These are phyloP conservation scores for Eudyptes chrysolophus DNA, from an alignment of 2,113 vertebrate genomes.

Conservation along the genomic window DNA sequence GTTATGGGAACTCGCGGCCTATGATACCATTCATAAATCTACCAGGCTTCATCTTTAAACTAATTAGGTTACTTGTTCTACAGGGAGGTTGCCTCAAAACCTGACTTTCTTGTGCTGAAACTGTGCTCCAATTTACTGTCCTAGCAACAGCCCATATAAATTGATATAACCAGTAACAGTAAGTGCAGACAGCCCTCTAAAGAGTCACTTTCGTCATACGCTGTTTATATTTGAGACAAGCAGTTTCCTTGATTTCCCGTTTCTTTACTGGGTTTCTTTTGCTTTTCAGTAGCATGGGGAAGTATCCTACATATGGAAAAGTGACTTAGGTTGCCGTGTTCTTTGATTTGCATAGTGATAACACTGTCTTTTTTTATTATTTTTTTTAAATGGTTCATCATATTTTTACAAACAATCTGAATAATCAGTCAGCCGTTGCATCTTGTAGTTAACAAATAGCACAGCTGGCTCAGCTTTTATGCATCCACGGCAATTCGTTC, in stretches of 20 bases:
- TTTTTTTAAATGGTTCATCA: not conserved
- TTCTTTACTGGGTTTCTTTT: not conserved
- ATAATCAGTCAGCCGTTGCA: slow-evolving; percentile 9
- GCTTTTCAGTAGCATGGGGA: not conserved
- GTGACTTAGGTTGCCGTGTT: not conserved
- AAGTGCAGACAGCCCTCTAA: not conserved
- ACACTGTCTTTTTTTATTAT: not conserved
- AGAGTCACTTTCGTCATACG: not conserved
- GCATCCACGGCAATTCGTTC: not conserved
- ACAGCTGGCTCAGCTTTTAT: slow-evolving; percentile 43
- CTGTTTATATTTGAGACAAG: not conserved
- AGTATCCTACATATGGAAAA: not conserved
- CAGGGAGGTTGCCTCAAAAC: slow-evolving; percentile 10
- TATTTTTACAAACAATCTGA: slow-evolving; percentile 1
- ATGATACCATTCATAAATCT: not conserved
- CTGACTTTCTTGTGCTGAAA: not conserved
- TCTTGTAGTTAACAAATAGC: not conserved
- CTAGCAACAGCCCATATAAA: not conserved
- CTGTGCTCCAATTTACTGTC: not conserved
- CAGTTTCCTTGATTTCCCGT: not conserved
- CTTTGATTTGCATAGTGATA: not conserved
- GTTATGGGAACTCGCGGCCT: not conserved
- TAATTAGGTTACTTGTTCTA: slow-evolving; percentile 26
- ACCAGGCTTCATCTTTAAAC: not conserved
- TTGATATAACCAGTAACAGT: not conserved